A percentile compares a stretch with the other conserved stretches of the same genome.
These are phyloP conservation scores for Hyles lineata DNA, from an alignment of 2,888 invertebrate genomes.

Conservation along the genomic window DNA sequence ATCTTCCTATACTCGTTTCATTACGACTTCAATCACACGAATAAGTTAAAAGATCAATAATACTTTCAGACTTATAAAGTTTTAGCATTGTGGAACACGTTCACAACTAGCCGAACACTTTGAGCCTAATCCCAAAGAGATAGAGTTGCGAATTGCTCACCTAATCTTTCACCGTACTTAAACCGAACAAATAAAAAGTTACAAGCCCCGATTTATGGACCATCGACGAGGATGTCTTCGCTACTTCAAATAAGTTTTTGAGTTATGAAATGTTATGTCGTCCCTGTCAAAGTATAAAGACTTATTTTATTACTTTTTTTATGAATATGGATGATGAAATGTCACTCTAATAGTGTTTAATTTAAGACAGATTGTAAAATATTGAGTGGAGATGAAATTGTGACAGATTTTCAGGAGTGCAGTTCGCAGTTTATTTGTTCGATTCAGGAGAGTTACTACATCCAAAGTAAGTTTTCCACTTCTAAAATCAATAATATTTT, in stretches of 20 bases:
- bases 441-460: no score
- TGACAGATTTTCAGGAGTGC: no score
- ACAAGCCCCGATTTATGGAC: conserved; percentile 18
- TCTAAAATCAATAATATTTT: no score
- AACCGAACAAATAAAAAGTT: conserved; percentile 23
- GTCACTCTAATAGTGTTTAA: no score
- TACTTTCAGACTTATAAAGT: conserved; percentile 16
- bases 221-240: conserved; percentile 19
- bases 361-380: no score
- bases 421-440: no score
- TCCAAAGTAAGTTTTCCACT: no score
- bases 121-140: not conserved
- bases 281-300: not conserved
- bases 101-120: not conserved
- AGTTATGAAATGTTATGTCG: conserved; percentile 14
- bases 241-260: conserved; percentile 26
- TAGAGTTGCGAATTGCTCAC: not conserved
- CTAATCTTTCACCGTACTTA: not conserved
- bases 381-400: no score
- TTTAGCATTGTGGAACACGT: conserved; percentile 6
- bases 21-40: not conserved
- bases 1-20: not conserved
- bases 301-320: not conserved
- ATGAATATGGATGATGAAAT: not conserved
- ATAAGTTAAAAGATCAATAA: conserved; percentile 17